These are phyloP conservation scores for Recurvirostra avosetta DNA, from an alignment of 2,113 vertebrate species.

Conservation along the genomic window DNA sequence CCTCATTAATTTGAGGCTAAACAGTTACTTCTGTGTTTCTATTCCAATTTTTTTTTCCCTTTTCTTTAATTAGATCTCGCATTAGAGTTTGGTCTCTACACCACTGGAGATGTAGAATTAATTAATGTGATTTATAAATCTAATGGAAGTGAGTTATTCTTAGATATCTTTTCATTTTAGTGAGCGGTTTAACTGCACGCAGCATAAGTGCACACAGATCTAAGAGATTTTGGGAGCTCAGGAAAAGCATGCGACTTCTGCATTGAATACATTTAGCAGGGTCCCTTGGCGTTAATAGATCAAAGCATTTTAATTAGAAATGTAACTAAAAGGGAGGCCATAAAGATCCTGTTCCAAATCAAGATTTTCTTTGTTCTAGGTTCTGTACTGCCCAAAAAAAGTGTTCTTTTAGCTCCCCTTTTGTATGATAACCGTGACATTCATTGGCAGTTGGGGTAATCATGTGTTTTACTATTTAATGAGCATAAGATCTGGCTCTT, in stretches of 20 bases:
- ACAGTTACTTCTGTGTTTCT: constrained; percentile 79
- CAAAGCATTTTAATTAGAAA: constrained; percentile 76
- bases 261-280: constrained; percentile 68
- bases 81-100: constrained; percentile 72
- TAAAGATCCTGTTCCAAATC: constrained; percentile 51
- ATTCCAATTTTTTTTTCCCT: constrained; percentile 66
- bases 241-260: constrained; percentile 46
- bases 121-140: constrained; percentile 83
- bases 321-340: constrained; percentile 69
- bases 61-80: constrained; percentile 80
- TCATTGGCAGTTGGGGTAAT: constrained; percentile 34
- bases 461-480: constrained; percentile 12
- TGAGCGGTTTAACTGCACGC: constrained; percentile 61
- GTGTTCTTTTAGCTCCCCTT: constrained; percentile 18
- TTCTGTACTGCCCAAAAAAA: constrained; percentile 14
- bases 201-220: constrained; percentile 49
- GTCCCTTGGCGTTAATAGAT: constrained; percentile 72
- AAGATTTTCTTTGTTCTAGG: constrained; percentile 38
- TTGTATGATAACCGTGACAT: not conserved
- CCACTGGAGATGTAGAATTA: constrained; percentile 78
- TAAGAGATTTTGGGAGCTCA: constrained; percentile 70
- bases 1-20: constrained; percentile 82
- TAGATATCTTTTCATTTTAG: constrained; percentile 74
- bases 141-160: constrained; percentile 78
- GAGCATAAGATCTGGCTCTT: not conserved